Evolutionary conservation across 2,797 vertebrate genomes (phyloP), one percentile per base, ranked within the genome.

Genomic region (Cyprinella venusta): DNA sequence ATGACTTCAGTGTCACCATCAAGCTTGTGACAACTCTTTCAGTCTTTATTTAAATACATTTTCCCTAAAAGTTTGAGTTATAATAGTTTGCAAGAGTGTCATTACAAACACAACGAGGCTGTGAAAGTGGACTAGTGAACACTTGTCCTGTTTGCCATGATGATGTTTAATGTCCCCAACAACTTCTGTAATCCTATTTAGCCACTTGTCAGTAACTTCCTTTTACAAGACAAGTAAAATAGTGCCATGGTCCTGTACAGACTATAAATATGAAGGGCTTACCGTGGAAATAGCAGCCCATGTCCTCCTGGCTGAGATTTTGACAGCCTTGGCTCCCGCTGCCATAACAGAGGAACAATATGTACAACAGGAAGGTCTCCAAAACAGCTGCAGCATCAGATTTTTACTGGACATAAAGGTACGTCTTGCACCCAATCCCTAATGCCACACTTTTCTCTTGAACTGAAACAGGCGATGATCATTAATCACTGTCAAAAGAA

Each of bases 271-370:
- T 42, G 33, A 59, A 75, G 16, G 15, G 1, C 18, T 4, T 33
- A 59, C 16, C 3, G 7, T 38, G 30, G 7, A 81, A 83, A 78
- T 24, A 76, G 21, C 50, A 83, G 77, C n/a, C 45, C 8, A n/a
- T n/a, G 19, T 70, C 8, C 36, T 26, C 19, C 15, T 48, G 50
- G 71, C 40, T 59, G 56, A 52, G 61, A 81, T 81, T 75, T 59
- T 79, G 78, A 71, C 26, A 72, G 48, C 87, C 84, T 88, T 88
- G 87, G 64, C 40, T 71, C 50, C n/a, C 6, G 15, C 54, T 65
- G 69, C n/a, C 70, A 86, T 45, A 76, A 71, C 30, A 71, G 42
- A 80, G 74, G 84, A 75, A 82, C 82, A 84, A 56, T 76, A 33
- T 80, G 77, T 82, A 33, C 65, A 36, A 19, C 18, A 40, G 30